Evolutionary conservation across 2,797 vertebrate species (phyloP).

Genomic region (Lithobates pipiens): DNA sequence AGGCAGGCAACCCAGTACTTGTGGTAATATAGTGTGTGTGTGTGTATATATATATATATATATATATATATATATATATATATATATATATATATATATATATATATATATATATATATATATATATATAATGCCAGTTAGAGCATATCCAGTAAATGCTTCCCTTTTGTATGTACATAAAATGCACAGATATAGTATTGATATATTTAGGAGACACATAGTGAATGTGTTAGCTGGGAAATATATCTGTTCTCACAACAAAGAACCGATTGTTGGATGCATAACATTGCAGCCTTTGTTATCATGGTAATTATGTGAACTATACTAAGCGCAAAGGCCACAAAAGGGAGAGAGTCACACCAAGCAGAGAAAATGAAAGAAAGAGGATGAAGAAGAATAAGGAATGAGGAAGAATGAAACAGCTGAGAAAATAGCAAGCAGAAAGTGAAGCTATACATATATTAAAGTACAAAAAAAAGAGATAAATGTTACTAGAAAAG

Average conservation of each 20-base stretch:
- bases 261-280: slow-evolving; percentile 24
- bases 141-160: background rate
- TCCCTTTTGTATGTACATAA: slow-evolving; percentile 2
- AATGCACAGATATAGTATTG: slow-evolving; percentile 13
- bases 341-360: slow-evolving; percentile 11
- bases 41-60: no score
- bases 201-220: slow-evolving; percentile 16
- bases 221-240: slow-evolving; percentile 37
- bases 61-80: no score
- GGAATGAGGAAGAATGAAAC: slow-evolving; percentile 28
- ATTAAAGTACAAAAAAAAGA: no score
- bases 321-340: slow-evolving; percentile 37
- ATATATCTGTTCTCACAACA: slow-evolving; percentile 27
- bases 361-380: slow-evolving; percentile 38
- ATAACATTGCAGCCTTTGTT: slow-evolving; percentile 42
- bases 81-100: no score
- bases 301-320: slow-evolving; percentile 38
- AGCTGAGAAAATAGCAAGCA: background rate
- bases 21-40: no score
- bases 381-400: background rate
- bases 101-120: no score
- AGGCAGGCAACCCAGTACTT: no score
- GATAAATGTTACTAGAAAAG: no score
- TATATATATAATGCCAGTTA: background rate
- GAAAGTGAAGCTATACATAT: background rate